Percentiles rank a stretch among this genome's conserved stretches.
Evolutionary conservation across 92 coral and sea anemone species (phyloP).

Genomic region (Pocillopora meandrina): DNA sequence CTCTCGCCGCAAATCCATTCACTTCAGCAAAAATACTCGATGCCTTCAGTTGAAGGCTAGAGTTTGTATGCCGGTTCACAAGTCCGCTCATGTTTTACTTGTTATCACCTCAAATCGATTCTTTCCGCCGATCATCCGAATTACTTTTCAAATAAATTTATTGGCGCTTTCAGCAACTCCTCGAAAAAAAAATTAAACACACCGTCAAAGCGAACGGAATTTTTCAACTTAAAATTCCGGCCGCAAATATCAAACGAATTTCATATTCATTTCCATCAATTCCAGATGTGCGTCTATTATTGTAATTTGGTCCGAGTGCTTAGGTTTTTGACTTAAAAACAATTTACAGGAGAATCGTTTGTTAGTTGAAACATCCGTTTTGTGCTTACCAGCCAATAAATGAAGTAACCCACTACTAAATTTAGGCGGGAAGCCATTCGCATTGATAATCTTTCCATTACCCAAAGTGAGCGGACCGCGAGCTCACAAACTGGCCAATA

Average conservation of each 20-base stretch:
- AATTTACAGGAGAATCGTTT: conserved; percentile 37
- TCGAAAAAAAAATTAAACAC: neutral
- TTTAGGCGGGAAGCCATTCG: conserved; percentile 64
- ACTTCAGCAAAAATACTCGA: conserved; percentile 97
- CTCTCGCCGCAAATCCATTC: conserved; percentile 91
- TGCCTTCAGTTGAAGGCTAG: conserved; percentile 75
- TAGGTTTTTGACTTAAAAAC: conserved; percentile 35
- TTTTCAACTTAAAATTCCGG: conserved; percentile 3
- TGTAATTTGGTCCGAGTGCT: conserved; percentile 34
- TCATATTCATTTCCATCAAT: conserved; percentile 22
- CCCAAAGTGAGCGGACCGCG: conserved; percentile 19
- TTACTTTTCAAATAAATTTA: conserved; percentile 11
- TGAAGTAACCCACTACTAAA: conserved; percentile 35
- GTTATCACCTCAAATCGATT: conserved; percentile 8
- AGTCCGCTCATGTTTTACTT: conserved; percentile 78
- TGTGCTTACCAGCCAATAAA: conserved; percentile 57
- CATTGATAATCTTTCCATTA: conserved; percentile 32
- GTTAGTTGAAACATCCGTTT: conserved; percentile 64
- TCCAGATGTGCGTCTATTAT: conserved; percentile 43
- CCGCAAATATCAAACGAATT: conserved; percentile 6
- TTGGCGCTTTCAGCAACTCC: conserved; percentile 7
- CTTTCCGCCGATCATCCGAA: conserved; percentile 21
- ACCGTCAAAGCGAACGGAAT: neutral
- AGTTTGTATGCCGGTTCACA: conserved; percentile 76
- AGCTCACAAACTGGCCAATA: conserved; percentile 15